These are phyloP conservation scores for Boloria euphrosyne DNA, from an alignment of 2,888 invertebrate genomes.

Conservation along the genomic window DNA sequence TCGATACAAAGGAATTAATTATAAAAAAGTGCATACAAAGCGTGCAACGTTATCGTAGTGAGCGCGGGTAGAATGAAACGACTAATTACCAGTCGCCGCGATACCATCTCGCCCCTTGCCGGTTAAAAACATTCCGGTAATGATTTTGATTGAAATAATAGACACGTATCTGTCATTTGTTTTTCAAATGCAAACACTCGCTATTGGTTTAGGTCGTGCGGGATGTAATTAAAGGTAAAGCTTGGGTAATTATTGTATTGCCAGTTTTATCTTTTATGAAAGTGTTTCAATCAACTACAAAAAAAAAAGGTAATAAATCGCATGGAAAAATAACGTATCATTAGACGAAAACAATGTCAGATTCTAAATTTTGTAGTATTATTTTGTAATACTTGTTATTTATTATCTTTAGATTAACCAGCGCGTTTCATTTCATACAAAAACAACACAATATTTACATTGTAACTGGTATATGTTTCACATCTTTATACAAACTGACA, in stretches of 20 bases:
- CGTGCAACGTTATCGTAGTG: constrained; percentile 65
- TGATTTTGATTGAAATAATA: constrained; percentile 42
- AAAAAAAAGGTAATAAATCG: background rate
- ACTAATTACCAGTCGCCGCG: constrained; percentile 68
- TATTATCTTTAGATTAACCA: too few relatives aligned
- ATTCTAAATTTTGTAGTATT: too few relatives aligned
- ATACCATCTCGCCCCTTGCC: constrained; percentile 57
- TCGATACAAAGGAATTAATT: constrained; percentile 64
- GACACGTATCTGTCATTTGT: constrained; percentile 24
- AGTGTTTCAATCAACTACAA: background rate
- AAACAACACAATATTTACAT: too few relatives aligned
- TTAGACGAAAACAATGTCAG: too few relatives aligned
- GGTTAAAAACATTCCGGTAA: constrained; percentile 37
- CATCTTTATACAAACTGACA: too few relatives aligned
- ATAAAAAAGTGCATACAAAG: constrained; percentile 68
- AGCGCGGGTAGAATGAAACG: constrained; percentile 70
- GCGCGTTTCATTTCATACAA: too few relatives aligned
- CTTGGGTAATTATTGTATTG: background rate
- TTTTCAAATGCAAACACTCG: constrained; percentile 12
- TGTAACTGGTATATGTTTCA: too few relatives aligned
- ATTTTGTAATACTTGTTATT: too few relatives aligned
- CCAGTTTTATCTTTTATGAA: background rate
- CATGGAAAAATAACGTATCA: too few relatives aligned
- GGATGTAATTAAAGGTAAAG: constrained; percentile 12
- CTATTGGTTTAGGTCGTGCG: background rate